phyloP scores from a whole-genome alignment of 2,797 vertebrate species.

The Lepilemur septentrionalis region DNA sequence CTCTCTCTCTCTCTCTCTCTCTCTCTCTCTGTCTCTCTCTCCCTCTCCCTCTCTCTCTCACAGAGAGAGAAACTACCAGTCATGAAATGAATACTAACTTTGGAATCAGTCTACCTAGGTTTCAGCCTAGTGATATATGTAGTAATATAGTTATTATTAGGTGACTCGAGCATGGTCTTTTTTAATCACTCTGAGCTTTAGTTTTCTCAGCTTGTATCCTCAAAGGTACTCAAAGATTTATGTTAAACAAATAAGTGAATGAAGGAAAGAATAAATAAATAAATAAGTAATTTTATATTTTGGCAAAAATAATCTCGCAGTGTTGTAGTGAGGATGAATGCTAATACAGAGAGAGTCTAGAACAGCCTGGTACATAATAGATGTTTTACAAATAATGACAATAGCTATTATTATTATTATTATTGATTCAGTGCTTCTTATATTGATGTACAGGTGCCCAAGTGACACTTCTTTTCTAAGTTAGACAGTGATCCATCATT shows the following conservation, averaged over 20 bases:
- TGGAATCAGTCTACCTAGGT: background rate
- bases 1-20: too few species aligned
- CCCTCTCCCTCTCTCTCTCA: too few species aligned
- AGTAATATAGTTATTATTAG: background rate
- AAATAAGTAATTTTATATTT: slow-evolving; percentile 13
- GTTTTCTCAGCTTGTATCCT: background rate
- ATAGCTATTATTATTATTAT: background rate
- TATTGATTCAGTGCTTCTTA: background rate
- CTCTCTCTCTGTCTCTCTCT: too few species aligned
- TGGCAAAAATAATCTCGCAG: background rate
- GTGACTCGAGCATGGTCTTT: background rate
- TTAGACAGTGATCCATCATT: background rate
- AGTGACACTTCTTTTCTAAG: background rate
- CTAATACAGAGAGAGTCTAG: background rate
- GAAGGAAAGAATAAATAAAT: background rate
- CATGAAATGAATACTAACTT: background rate
- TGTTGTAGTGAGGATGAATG: background rate
- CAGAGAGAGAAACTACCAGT: background rate
- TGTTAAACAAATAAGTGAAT: background rate
- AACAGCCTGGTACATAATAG: background rate
- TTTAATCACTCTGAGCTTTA: background rate
- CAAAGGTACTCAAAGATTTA: background rate
- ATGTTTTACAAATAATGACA: background rate
- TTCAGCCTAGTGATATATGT: background rate
- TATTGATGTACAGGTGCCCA: background rate